A percentile compares a stretch with the other conserved stretches of the same genome.
Evolutionary conservation across 92 coral and sea anemone genomes (phyloP).

Genomic region (Actinernus sp.): DNA sequence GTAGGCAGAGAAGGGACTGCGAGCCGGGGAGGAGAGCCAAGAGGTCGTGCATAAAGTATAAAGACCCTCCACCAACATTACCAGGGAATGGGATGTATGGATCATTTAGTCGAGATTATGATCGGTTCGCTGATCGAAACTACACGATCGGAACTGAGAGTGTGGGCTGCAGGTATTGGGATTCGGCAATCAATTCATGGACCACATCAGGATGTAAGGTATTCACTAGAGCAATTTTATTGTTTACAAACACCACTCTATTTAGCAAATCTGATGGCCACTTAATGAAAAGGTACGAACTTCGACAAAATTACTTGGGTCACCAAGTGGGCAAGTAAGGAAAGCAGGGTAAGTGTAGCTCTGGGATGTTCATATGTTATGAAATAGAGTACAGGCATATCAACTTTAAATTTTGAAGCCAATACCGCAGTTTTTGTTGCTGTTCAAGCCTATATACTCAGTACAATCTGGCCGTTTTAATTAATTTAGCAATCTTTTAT

Average conservation of each 20-base stretch:
- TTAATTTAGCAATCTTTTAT: too few relatives aligned
- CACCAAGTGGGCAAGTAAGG: too few relatives aligned
- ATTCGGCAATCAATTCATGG: constrained; percentile 42
- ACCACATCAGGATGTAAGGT: constrained; percentile 81
- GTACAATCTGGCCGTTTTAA: too few relatives aligned
- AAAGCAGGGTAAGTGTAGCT: neutral
- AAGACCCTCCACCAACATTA: constrained; percentile 78
- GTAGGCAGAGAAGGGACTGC: constrained; percentile 57
- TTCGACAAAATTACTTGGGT: too few relatives aligned
- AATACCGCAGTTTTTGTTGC: too few relatives aligned
- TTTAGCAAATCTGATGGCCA: neutral
- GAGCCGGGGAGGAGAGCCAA: constrained; percentile 52
- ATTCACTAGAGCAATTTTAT: too few relatives aligned
- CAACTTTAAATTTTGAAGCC: too few relatives aligned
- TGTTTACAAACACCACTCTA: neutral
- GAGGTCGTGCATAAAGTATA: constrained; percentile 78
- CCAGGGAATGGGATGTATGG: constrained; percentile 61
- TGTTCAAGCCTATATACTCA: too few relatives aligned
- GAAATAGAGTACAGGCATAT: neutral
- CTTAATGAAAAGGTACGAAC: too few relatives aligned
- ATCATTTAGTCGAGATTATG: constrained; percentile 25
- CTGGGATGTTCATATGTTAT: neutral
- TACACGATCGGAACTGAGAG: constrained; percentile 56
- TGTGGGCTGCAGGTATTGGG: constrained; percentile 79
- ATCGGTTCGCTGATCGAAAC: constrained; percentile 42